Conservation (phyloP, 1,140 invertebrate genomes). For the Pentalonia nigronervosa region DNA sequence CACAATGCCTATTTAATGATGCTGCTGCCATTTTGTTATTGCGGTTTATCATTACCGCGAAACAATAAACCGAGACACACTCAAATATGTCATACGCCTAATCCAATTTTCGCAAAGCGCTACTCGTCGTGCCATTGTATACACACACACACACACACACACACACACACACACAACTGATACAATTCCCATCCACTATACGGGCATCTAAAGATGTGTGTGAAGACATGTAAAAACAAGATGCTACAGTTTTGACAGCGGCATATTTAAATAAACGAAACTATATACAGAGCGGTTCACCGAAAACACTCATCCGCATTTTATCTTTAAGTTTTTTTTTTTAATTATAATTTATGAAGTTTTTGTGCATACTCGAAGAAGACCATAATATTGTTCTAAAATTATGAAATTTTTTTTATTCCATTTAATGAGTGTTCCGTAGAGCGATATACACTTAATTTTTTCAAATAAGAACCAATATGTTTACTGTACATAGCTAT, state of each 20-base stretch:
- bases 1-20: slow-evolving; percentile 22
- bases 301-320: not conserved
- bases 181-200: not conserved
- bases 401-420: too few species aligned
- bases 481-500: too few species aligned
- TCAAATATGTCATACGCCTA: slow-evolving; percentile 25
- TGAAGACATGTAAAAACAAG: not conserved
- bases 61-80: slow-evolving; percentile 14
- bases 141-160: not conserved
- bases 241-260: not conserved
- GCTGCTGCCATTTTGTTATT: slow-evolving; percentile 4
- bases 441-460: too few species aligned
- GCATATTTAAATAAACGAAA: not conserved
- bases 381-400: too few species aligned
- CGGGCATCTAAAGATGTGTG: not conserved
- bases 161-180: not conserved
- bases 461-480: too few species aligned
- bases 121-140: not conserved
- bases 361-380: too few species aligned
- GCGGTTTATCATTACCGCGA: not conserved
- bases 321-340: not conserved
- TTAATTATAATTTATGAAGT: too few species aligned
- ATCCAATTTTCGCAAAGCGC: not conserved
- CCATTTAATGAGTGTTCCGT: too few species aligned
- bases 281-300: not conserved